Evolutionary conservation across 1,140 invertebrate genomes (phyloP).

Genomic region (Drosophila ogumai): DNA sequence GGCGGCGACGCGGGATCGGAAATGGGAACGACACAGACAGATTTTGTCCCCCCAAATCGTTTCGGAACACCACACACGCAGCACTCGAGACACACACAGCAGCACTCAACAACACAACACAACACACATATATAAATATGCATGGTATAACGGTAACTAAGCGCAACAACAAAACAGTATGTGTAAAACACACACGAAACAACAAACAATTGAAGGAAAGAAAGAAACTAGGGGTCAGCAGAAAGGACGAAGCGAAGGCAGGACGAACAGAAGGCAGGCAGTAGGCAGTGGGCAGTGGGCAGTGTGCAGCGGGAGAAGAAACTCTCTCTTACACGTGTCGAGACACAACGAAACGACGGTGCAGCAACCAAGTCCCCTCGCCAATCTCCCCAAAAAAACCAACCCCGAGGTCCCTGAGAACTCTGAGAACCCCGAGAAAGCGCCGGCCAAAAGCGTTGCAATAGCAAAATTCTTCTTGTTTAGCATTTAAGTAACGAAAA

Average conservation of each 20-base stretch:
- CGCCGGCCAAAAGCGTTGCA: constrained; percentile 58
- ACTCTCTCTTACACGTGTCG: constrained; percentile 9
- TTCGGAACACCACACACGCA: constrained; percentile 29
- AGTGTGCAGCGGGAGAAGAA: not conserved
- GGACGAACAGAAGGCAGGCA: not conserved
- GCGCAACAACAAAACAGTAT: constrained; percentile 78
- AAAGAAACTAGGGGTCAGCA: constrained; percentile 3
- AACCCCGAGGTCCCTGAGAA: not conserved
- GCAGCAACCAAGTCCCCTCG: constrained; percentile 8
- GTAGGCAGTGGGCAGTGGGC: constrained; percentile 2
- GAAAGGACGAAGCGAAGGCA: constrained; percentile 1
- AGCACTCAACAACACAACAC: constrained; percentile 29
- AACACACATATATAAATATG: constrained; percentile 77
- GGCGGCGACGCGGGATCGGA: constrained; percentile 7
- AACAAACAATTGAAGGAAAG: constrained; percentile 15
- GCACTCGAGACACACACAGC: constrained; percentile 22
- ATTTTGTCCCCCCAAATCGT: constrained; percentile 5
- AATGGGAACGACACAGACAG: not conserved
- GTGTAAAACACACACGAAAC: constrained; percentile 68
- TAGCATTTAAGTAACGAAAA: constrained; percentile 75
- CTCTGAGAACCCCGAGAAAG: not conserved
- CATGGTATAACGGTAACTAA: constrained; percentile 78
- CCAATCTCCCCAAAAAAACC: not conserved
- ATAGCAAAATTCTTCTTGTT: constrained; percentile 81
- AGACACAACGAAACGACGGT: constrained; percentile 16